Conservation (phyloP, 2,797 vertebrate species). For the Lithobates sylvaticus region DNA sequence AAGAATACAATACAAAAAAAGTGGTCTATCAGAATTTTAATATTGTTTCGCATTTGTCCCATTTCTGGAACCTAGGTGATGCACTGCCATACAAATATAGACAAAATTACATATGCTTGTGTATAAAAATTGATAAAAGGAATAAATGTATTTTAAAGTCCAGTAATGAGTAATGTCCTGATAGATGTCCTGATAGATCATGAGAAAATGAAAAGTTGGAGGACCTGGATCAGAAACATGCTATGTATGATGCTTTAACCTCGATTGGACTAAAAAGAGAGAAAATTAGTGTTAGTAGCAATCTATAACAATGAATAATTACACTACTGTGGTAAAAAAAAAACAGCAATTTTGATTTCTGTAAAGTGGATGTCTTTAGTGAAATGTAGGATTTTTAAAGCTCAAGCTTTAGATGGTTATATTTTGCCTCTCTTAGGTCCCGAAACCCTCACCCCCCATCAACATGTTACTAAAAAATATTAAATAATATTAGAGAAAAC, state of each 20-base stretch:
- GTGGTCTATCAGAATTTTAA: too few relatives aligned
- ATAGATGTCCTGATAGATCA: background rate
- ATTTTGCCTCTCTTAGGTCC: too few relatives aligned
- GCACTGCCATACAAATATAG: background rate
- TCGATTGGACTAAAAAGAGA: conserved; percentile 83
- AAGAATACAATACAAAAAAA: too few relatives aligned
- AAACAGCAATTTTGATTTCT: too few relatives aligned
- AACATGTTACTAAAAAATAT: too few relatives aligned
- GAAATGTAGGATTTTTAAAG: too few relatives aligned
- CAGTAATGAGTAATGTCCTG: background rate
- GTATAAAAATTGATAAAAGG: background rate
- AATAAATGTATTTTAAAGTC: background rate
- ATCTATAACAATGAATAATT: background rate
- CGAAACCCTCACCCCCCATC: too few relatives aligned
- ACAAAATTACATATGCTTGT: background rate
- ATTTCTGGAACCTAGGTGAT: background rate
- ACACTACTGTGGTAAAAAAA: too few relatives aligned
- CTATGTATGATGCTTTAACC: conserved; percentile 85
- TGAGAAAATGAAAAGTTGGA: background rate
- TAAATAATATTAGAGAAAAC: too few relatives aligned
- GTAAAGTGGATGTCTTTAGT: too few relatives aligned
- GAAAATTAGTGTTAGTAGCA: conserved; percentile 17
- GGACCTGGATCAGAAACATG: background rate
- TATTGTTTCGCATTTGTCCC: background rate
- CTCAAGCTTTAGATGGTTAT: too few relatives aligned